These are phyloP conservation scores for Nerophis ophidion DNA, from an alignment of 2,113 vertebrate genomes.

Conservation along the genomic window DNA sequence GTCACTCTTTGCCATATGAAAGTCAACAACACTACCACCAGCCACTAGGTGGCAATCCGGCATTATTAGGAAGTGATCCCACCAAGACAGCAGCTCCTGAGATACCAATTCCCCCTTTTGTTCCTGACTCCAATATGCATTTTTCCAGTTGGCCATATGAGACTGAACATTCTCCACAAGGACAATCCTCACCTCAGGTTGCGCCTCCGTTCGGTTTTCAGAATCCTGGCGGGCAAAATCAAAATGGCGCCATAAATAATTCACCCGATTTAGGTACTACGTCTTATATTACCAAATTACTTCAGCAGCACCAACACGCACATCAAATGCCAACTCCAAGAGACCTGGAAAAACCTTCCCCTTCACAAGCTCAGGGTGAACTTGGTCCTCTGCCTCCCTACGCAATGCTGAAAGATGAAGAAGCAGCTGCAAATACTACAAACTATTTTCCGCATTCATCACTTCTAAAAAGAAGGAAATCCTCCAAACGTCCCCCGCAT, in stretches of 20 bases:
- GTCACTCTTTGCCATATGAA: neutral
- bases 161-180: neutral
- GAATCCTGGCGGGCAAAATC: neutral
- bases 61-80: neutral
- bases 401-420: slow-evolving; percentile 24
- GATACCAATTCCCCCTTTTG: neutral
- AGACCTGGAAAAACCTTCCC: neutral
- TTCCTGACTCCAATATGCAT: neutral
- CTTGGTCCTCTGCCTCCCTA: slow-evolving; percentile 3
- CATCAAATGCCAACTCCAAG: neutral
- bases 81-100: neutral
- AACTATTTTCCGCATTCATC: neutral
- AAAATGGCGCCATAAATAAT: neutral
- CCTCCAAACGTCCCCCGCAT: neutral
- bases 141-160: neutral
- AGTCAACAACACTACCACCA: slow-evolving; percentile 12
- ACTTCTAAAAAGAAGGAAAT: slow-evolving; percentile 3
- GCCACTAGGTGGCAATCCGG: slow-evolving; percentile 37
- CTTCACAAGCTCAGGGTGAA: neutral
- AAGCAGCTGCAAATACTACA: slow-evolving; percentile 1
- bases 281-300: neutral
- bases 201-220: neutral
- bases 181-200: neutral
- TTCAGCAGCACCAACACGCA: neutral
- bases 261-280: neutral